phyloP scores from a whole-genome alignment of 2,797 vertebrate genomes.

The Cuniculus paca region DNA sequence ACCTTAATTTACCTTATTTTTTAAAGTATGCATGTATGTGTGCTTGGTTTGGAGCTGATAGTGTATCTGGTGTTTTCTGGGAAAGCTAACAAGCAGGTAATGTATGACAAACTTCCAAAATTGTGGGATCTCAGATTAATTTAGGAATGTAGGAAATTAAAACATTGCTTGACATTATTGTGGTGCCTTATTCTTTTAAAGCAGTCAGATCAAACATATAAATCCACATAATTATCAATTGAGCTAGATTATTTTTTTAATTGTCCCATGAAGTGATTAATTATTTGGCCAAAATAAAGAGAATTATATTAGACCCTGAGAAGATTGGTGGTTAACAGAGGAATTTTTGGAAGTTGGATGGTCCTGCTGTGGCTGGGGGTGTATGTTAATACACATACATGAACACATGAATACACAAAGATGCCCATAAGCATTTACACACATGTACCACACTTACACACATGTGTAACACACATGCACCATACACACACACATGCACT shows the following conservation, averaged over 20 bases:
- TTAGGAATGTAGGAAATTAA: neutral
- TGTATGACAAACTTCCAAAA: neutral
- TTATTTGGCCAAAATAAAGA: neutral
- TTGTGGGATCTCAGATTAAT: neutral
- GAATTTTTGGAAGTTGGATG: neutral
- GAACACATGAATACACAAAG: neutral
- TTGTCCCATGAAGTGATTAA: conserved; percentile 22
- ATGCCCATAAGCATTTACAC: no score
- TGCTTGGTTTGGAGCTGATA: neutral
- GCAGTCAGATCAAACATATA: neutral
- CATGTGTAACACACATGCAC: neutral
- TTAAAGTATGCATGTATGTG: neutral
- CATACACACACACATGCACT: rapidly evolving
- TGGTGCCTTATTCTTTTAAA: neutral
- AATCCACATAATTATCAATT: neutral
- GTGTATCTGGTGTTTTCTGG: neutral
- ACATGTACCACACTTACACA: neutral
- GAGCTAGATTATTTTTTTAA: conserved; percentile 33
- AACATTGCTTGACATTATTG: neutral
- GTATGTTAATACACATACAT: neutral
- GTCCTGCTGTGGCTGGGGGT: neutral
- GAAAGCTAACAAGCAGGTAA: neutral
- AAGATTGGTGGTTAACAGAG: neutral
- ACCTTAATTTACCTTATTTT: neutral
- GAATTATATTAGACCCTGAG: neutral